Conservation (phyloP, 37 sponge, comb jelly and placozoan genomes). For the Axinella damicornis region DNA sequence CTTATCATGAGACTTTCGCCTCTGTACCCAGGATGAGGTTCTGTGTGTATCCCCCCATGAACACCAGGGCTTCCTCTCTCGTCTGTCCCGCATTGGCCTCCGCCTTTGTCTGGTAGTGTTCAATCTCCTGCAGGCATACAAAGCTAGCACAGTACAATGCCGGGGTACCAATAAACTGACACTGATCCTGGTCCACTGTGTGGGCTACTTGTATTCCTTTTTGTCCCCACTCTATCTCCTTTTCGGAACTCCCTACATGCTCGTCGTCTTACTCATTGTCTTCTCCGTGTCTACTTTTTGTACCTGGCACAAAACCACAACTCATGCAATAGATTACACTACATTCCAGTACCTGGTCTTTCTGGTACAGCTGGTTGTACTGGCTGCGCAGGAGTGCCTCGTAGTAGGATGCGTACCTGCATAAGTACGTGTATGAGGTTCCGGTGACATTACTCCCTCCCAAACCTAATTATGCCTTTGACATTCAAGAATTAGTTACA, state of each 20-base stretch:
- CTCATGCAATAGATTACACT: too few relatives aligned
- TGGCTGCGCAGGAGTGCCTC: conserved; percentile 63
- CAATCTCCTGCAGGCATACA: conserved; percentile 64
- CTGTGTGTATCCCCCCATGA: conserved; percentile 57
- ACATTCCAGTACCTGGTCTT: too few relatives aligned
- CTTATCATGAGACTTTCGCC: too few relatives aligned
- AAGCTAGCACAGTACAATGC: background rate
- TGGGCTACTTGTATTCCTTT: too few relatives aligned
- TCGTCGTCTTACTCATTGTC: too few relatives aligned
- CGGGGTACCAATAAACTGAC: too few relatives aligned
- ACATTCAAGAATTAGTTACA: background rate
- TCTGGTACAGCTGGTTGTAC: conserved; percentile 66
- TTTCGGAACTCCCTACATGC: too few relatives aligned
- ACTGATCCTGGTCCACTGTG: too few relatives aligned
- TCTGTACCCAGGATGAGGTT: conserved; percentile 62
- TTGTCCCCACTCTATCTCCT: background rate
- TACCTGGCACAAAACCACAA: too few relatives aligned
- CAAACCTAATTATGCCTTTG: too few relatives aligned
- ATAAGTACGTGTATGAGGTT: background rate
- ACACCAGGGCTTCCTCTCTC: conserved; percentile 31
- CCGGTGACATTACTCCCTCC: too few relatives aligned
- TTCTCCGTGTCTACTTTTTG: too few relatives aligned
- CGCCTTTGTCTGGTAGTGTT: conserved; percentile 27
- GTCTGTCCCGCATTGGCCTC: conserved; percentile 8
- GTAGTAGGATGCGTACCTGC: conserved; percentile 76